phyloP scores from a whole-genome alignment of 1,140 invertebrate genomes.

The Eriosoma lanigerum region DNA sequence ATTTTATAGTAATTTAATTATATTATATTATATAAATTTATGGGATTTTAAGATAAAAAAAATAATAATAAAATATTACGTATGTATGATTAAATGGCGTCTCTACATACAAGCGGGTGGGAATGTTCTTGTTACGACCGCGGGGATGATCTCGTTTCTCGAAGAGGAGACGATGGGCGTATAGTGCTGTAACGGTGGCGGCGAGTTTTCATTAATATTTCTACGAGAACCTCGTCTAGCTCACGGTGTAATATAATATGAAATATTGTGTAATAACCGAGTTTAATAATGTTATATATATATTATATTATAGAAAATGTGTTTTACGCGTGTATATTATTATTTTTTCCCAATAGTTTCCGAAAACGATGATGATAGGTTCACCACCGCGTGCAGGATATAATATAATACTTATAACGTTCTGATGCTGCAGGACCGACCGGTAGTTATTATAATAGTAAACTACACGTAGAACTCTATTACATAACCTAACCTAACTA shows the following conservation, averaged over 20 bases:
- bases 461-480: too few species aligned
- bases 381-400: neutral
- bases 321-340: too few species aligned
- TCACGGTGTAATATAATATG: too few species aligned
- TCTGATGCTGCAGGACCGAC: neutral
- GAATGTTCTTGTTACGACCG: too few species aligned
- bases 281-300: too few species aligned
- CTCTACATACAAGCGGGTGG: neutral
- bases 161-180: neutral
- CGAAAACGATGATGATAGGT: neutral
- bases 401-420: neutral
- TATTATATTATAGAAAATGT: too few species aligned
- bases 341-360: conserved; percentile 17
- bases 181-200: too few species aligned
- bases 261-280: neutral
- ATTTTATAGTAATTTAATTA: too few species aligned
- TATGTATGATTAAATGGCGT: conserved; percentile 13
- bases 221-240: neutral
- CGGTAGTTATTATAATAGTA: neutral
- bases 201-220: conserved; percentile 26
- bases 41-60: conserved; percentile 7
- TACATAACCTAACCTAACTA: too few species aligned
- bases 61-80: conserved; percentile 26
- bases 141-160: neutral
- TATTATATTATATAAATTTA: too few species aligned